These are phyloP conservation scores for Rhinogobius similis DNA, from an alignment of 2,113 vertebrate species.

Conservation along the genomic window DNA sequence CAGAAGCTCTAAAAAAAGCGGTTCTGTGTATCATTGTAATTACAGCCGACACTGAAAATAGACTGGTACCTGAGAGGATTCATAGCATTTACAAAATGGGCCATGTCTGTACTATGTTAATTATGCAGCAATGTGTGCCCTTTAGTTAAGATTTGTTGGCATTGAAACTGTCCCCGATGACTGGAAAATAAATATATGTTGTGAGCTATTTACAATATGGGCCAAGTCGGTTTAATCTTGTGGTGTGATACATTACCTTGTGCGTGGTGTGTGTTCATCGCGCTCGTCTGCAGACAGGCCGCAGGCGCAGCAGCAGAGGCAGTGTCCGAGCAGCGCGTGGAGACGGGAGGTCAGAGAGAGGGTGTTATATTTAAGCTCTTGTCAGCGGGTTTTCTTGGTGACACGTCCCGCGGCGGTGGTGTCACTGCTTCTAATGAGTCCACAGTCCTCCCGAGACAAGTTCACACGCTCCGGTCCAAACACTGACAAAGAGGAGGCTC, in stretches of 20 bases:
- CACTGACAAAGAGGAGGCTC: conserved; percentile 55
- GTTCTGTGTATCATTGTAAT: background rate
- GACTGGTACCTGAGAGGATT: background rate
- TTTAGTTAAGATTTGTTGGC: background rate
- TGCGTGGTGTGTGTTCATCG: too few relatives aligned
- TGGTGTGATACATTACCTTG: background rate
- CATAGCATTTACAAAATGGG: background rate
- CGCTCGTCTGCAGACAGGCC: conserved; percentile 28
- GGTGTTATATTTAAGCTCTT: conserved; percentile 55
- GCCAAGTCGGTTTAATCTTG: background rate
- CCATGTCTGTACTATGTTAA: background rate
- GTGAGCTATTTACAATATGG: background rate
- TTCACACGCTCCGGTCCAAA: conserved; percentile 55
- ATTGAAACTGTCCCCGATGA: background rate
- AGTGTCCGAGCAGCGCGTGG: conserved; percentile 32
- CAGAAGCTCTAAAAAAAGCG: background rate
- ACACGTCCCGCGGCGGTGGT: conserved; percentile 49
- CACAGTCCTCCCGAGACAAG: conserved; percentile 42
- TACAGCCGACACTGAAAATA: background rate
- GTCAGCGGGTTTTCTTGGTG: conserved; percentile 57
- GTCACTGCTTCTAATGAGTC: conserved; percentile 65
- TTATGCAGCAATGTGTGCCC: background rate
- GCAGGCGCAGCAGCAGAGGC: conserved; percentile 28
- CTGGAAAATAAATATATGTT: background rate
- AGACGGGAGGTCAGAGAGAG: conserved; percentile 53